A percentile compares a stretch with the other conserved stretches of the same genome.
phyloP scores from a whole-genome alignment of 2,113 vertebrate species.

The Rhabdornis inornatus region DNA sequence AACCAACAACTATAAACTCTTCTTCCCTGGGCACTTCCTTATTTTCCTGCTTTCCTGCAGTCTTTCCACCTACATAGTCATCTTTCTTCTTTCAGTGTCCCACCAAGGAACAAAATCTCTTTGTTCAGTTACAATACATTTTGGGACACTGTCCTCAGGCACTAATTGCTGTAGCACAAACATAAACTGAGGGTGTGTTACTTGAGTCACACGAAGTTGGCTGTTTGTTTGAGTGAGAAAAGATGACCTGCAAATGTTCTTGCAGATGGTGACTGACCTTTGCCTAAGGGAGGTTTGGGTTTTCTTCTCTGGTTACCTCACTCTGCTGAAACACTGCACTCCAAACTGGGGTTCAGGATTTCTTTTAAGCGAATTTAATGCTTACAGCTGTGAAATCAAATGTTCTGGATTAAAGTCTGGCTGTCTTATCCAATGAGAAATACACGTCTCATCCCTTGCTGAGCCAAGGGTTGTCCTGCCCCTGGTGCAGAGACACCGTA shows the following conservation, averaged over 20 bases:
- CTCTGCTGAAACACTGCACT: not conserved
- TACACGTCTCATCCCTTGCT: not conserved
- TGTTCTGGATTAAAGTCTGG: not conserved
- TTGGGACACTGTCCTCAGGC: not conserved
- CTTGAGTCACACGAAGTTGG: not conserved
- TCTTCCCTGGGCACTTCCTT: not conserved
- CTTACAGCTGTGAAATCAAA: not conserved
- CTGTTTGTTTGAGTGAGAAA: not conserved
- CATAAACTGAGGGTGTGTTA: not conserved
- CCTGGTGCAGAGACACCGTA: not conserved
- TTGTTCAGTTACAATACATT: not conserved
- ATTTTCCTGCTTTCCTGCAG: not conserved
- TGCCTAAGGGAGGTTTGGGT: not conserved
- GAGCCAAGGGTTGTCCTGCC: not conserved
- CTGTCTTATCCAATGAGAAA: not conserved
- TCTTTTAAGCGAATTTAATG: not conserved
- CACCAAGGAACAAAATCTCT: not conserved
- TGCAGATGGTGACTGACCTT: not conserved
- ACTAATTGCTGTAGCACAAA: not conserved
- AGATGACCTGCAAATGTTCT: not conserved
- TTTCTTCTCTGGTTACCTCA: not conserved
- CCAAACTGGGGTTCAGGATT: not conserved
- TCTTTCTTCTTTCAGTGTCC: not conserved
- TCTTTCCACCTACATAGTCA: fast-evolving
- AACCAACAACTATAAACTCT: not conserved